A percentile compares a stretch with the other conserved stretches of the same genome.
Conservation (phyloP, 2,888 invertebrate species). For the Metopia argyrocephala region DNA sequence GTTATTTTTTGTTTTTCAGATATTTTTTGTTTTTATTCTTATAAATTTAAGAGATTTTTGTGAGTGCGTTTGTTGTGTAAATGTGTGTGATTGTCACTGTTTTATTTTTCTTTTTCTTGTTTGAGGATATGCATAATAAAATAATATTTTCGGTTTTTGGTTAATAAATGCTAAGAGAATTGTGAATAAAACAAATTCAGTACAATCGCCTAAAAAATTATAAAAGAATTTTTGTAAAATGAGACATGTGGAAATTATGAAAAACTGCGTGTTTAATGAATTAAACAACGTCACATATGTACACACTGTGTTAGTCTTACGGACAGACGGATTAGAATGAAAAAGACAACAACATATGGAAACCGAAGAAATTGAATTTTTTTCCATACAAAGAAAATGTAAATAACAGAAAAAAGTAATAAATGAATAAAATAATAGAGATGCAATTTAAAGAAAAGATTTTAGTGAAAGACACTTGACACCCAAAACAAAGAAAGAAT, state of each 20-base stretch:
- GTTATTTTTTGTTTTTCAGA: background rate
- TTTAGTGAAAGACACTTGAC: background rate
- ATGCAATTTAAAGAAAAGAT: background rate
- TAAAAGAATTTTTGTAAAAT: conserved; percentile 37
- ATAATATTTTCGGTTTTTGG: conserved; percentile 1
- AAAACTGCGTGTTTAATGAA: conserved; percentile 47
- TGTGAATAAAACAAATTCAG: background rate
- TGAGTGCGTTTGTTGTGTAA: conserved; percentile 29
- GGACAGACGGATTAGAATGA: conserved; percentile 1
- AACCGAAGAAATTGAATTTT: background rate
- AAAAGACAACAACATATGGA: conserved; percentile 48
- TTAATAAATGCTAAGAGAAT: background rate
- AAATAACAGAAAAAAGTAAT: conserved; percentile 20
- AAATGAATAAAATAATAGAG: conserved; percentile 4
- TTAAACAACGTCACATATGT: conserved; percentile 48
- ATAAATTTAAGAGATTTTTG: conserved; percentile 5
- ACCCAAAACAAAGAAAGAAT: background rate
- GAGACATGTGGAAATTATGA: conserved; percentile 44
- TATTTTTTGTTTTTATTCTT: conserved; percentile 29
- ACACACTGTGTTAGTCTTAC: background rate
- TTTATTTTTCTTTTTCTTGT: background rate
- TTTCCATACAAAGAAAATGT: conserved; percentile 9
- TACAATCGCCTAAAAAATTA: background rate
- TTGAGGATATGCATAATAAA: conserved; percentile 21
- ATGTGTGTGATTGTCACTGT: background rate